Base-by-base conservation (phyloP, 2,888 invertebrate genomes). In the Ophion costatus region DNA sequence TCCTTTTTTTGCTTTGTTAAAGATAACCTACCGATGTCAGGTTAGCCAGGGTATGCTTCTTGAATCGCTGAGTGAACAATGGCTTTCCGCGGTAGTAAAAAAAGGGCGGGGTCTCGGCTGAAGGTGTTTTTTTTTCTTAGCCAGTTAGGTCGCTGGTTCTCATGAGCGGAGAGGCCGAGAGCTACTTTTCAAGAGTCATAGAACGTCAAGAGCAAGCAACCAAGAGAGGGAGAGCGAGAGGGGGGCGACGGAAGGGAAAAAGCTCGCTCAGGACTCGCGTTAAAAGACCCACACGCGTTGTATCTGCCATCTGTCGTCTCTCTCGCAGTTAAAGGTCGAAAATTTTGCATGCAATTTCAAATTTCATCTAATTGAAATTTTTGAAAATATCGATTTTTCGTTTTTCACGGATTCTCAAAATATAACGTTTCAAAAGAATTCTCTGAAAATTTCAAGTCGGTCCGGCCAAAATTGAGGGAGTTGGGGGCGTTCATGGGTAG, bases 21-120 rank as follows among this genome's bases (percentile, higher is more conserved):
- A 56, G 70, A 56, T 20, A 75, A 79, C 57, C 70, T 71, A 67
- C 70, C 75, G 67, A 79, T 80, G 42, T 56, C 74, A 71, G 75
- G 75, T 79, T 78, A 63, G 71, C 38, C 42, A 6, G 24, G 24
- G 22, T 69, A 61, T 11, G 56, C 70, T 79, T 82, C 78, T 80
- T 78, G 84, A 82, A 84, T 84, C 56, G 63, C 75, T 17, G 33
- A 61, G 42, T 75, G 76, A 85, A 85, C 83, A 85, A 85, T 74
- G 51, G 69, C 73, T 38, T 76, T 82, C 59, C 73, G 17, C 51
- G 69, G 38, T 51, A 57, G 59, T 59, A 56, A 80, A 74, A 74
- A 80, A 74, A 74, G 29, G 20, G 70, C 63, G 78, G 66, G 70
- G 80, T 57, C 75, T 78, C 63, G 57, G 77, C 86, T 80, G 85